These are phyloP conservation scores for Tangachromis dhanisi DNA, from an alignment of 2,113 vertebrate species.

Conservation along the genomic window DNA sequence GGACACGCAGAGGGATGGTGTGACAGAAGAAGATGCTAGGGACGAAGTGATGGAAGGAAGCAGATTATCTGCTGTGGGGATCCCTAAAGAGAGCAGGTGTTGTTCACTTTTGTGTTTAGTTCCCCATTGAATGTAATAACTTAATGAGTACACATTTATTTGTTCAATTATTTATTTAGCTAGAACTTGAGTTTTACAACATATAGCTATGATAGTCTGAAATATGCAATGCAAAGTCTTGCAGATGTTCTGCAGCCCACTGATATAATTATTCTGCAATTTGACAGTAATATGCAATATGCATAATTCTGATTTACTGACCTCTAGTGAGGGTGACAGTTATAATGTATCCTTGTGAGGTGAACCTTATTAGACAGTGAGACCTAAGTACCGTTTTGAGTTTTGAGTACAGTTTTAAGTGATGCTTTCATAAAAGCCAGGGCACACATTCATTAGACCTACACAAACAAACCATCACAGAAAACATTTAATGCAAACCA, in stretches of 20 bases:
- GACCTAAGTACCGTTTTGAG: neutral
- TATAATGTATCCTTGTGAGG: neutral
- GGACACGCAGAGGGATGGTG: neutral
- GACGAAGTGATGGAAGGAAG: neutral
- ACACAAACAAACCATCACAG: neutral
- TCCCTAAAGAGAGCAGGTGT: neutral
- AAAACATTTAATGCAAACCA: neutral
- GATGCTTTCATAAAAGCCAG: neutral
- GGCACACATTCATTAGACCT: neutral
- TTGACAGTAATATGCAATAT: neutral
- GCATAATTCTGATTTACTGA: neutral
- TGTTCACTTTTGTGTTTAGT: neutral
- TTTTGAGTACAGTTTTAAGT: neutral
- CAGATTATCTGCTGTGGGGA: neutral
- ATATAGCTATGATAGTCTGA: neutral
- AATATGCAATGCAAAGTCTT: neutral
- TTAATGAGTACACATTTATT: neutral
- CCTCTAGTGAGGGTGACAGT: neutral
- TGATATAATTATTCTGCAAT: neutral
- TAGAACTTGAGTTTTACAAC: neutral
- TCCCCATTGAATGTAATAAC: neutral
- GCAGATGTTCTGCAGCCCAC: neutral
- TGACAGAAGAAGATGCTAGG: neutral
- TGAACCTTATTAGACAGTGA: neutral
- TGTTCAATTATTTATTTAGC: neutral